These are phyloP conservation scores for Zelostemma sp. DNA, from an alignment of 1,140 invertebrate species.

Conservation along the genomic window DNA sequence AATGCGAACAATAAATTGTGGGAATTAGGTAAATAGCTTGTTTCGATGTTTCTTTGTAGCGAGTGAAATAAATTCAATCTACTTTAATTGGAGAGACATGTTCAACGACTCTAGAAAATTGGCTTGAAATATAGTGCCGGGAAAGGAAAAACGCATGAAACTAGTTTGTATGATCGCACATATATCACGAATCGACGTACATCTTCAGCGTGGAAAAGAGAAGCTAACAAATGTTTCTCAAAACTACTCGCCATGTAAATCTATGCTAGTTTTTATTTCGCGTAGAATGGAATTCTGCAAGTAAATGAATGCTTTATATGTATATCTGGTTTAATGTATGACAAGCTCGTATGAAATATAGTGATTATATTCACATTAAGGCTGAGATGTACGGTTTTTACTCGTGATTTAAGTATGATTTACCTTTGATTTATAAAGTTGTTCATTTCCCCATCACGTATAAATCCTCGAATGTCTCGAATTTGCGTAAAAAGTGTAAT, in stretches of 20 bases:
- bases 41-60: too few species aligned
- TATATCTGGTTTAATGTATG: conserved; percentile 14
- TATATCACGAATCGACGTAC: background rate
- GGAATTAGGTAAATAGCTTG: too few species aligned
- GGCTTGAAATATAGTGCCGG: background rate
- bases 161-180: background rate
- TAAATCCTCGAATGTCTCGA: background rate
- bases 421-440: conserved; percentile 28
- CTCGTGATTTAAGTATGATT: conserved; percentile 27
- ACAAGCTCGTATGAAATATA: conserved; percentile 19
- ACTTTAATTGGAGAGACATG: background rate
- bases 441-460: conserved; percentile 2
- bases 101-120: background rate
- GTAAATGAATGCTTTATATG: conserved; percentile 9
- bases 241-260: background rate
- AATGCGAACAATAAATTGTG: too few species aligned
- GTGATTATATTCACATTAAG: conserved; percentile 36
- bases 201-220: background rate
- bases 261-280: background rate
- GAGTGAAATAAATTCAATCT: background rate
- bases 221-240: background rate
- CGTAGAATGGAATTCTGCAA: background rate
- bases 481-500: background rate
- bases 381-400: conserved; percentile 6
- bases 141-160: background rate